These are phyloP conservation scores for Malacoctenus gilli DNA, from an alignment of 2,797 vertebrate genomes.

Conservation along the genomic window DNA sequence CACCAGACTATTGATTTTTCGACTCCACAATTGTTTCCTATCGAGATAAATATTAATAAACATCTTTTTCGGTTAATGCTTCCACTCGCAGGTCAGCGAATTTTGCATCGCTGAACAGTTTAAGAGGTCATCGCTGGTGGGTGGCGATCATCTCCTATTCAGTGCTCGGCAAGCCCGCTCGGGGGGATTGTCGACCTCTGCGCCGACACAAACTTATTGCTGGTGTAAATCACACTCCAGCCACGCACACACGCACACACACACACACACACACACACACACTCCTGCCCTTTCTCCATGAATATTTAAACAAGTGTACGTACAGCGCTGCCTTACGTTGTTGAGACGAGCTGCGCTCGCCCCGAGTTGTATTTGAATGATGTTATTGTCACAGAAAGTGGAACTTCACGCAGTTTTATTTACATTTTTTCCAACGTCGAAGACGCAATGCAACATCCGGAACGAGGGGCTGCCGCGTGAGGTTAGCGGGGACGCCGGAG, in stretches of 20 bases:
- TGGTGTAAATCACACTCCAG: slow-evolving; percentile 67
- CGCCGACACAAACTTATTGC: slow-evolving; percentile 72
- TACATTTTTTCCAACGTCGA: background rate
- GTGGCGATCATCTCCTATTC: slow-evolving; percentile 56
- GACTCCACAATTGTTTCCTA: slow-evolving; percentile 8
- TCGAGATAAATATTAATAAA: slow-evolving; percentile 32
- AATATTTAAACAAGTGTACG: slow-evolving; percentile 73
- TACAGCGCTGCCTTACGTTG: slow-evolving; percentile 19
- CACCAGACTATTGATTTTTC: slow-evolving; percentile 30
- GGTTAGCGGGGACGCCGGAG: slow-evolving; percentile 52
- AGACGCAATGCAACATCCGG: slow-evolving; percentile 9
- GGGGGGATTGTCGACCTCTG: slow-evolving; percentile 60
- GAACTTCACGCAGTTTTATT: slow-evolving; percentile 24
- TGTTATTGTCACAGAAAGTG: slow-evolving; percentile 27
- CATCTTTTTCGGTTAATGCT: slow-evolving; percentile 12
- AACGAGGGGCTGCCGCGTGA: too few relatives aligned
- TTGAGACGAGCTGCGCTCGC: slow-evolving; percentile 39
- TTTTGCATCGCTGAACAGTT: slow-evolving; percentile 41
- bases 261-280: background rate
- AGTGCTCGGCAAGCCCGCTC: slow-evolving; percentile 51
- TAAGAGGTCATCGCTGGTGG: slow-evolving; percentile 55
- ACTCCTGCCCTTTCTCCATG: slow-evolving; percentile 50
- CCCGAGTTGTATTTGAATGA: slow-evolving; percentile 44
- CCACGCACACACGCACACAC: slow-evolving; percentile 32
- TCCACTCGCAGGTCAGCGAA: slow-evolving; percentile 33